Evolutionary conservation across 2,888 invertebrate species (phyloP).

Genomic region (Noctua janthe): DNA sequence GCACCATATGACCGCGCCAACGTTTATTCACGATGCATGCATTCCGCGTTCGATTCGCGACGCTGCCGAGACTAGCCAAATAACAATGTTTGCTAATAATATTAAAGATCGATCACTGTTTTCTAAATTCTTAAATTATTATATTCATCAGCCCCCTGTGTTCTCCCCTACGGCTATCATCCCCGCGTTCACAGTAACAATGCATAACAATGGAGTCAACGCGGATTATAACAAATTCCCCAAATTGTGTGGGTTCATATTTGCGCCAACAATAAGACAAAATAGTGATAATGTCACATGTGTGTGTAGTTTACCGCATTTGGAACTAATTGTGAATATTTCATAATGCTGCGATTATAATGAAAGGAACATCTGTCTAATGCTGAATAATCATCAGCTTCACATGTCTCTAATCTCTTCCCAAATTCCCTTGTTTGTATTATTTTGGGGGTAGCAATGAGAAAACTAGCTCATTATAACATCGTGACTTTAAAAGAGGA

Average conservation of each 20-base stretch:
- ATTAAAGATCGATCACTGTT: constrained; percentile 77
- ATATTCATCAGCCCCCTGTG: constrained; percentile 75
- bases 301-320: constrained; percentile 87
- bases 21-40: constrained; percentile 79
- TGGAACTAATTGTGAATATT: constrained; percentile 89
- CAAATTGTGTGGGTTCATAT: constrained; percentile 90
- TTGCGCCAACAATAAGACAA: constrained; percentile 88
- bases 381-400: constrained; percentile 63
- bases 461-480: constrained; percentile 48
- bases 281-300: constrained; percentile 89
- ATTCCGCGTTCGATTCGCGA: constrained; percentile 65
- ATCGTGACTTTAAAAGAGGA: constrained; percentile 49
- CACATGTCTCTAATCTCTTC: constrained; percentile 27
- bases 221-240: constrained; percentile 89
- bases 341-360: constrained; percentile 85
- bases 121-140: constrained; percentile 79
- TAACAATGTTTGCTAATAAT: constrained; percentile 71
- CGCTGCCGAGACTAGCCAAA: constrained; percentile 46
- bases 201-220: constrained; percentile 84
- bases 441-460: constrained; percentile 26
- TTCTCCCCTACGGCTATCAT: constrained; percentile 78
- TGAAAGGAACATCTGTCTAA: constrained; percentile 86
- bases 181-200: constrained; percentile 79
- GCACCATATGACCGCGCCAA: constrained; percentile 77
- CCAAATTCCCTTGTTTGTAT: constrained; percentile 25